phyloP scores from a whole-genome alignment of 2,888 invertebrate genomes.

The Pheosia gnoma region DNA sequence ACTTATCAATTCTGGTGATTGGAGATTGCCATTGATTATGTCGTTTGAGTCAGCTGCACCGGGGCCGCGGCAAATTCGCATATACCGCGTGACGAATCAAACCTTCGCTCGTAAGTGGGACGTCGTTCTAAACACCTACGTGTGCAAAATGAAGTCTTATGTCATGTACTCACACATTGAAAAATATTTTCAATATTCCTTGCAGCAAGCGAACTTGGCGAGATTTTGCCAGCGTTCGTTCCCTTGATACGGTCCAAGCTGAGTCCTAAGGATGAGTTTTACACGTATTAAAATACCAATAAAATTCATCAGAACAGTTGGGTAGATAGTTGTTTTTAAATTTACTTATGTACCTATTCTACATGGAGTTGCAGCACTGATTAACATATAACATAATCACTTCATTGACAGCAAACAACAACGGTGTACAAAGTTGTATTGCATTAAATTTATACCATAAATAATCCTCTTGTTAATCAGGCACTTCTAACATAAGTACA shows the following conservation, averaged over 20 bases:
- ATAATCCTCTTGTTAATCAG: too few species aligned
- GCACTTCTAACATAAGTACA: too few species aligned
- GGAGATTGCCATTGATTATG: conserved; percentile 48
- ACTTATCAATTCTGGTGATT: conserved; percentile 45
- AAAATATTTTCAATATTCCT: too few species aligned
- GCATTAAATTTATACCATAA: too few species aligned
- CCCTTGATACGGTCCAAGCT: too few species aligned
- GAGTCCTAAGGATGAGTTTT: too few species aligned
- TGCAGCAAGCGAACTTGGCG: too few species aligned
- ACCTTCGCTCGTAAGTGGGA: conserved; percentile 47
- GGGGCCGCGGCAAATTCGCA: conserved; percentile 61
- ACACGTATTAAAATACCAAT: neutral
- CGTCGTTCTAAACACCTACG: conserved; percentile 2
- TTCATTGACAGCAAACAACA: too few species aligned
- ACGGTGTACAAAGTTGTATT: too few species aligned
- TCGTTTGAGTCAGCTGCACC: conserved; percentile 44
- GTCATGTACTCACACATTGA: neutral
- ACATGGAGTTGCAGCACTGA: too few species aligned
- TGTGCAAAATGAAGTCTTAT: neutral
- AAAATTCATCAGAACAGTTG: neutral
- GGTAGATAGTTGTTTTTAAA: neutral
- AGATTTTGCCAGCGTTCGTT: too few species aligned
- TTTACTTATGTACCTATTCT: neutral
- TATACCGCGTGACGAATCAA: conserved; percentile 59
- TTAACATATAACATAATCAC: too few species aligned